Percentiles rank a stretch among this genome's conserved stretches.
Evolutionary conservation across 2,113 vertebrate species (phyloP).

Genomic region (Eonycteris spelaea): DNA sequence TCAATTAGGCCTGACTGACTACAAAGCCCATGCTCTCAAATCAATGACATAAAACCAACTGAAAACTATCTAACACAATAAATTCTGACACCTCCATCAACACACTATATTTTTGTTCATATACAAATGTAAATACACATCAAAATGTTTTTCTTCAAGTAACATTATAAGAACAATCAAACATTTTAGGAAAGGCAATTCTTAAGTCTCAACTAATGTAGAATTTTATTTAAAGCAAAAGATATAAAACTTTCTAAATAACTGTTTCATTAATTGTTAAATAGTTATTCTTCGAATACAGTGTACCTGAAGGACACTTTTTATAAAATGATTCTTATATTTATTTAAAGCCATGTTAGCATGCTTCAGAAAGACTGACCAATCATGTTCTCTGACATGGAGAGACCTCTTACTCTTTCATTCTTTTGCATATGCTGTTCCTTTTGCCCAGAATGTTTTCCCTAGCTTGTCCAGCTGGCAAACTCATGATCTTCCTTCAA

Average conservation of each 20-base stretch:
- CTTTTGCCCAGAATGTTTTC: neutral
- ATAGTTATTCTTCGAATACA: neutral
- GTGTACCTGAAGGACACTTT: neutral
- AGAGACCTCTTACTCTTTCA: neutral
- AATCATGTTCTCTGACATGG: neutral
- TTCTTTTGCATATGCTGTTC: neutral
- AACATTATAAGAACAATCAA: neutral
- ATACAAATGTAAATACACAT: neutral
- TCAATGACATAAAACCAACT: neutral
- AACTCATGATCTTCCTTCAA: neutral
- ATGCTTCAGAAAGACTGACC: conserved; percentile 3
- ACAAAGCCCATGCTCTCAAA: neutral
- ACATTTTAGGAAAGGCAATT: conserved; percentile 14
- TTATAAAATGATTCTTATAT: neutral
- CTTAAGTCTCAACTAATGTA: neutral
- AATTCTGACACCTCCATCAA: conserved; percentile 10
- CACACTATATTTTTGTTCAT: conserved; percentile 18
- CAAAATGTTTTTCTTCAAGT: conserved; percentile 11
- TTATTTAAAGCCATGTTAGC: neutral
- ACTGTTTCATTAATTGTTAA: neutral
- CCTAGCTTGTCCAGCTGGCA: neutral
- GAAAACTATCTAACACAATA: neutral
- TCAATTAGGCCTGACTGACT: neutral
- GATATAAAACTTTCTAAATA: neutral
- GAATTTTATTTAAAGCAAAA: conserved; percentile 14